Conservation (phyloP, 1,140 invertebrate genomes). For the Cotesia typhae region DNA sequence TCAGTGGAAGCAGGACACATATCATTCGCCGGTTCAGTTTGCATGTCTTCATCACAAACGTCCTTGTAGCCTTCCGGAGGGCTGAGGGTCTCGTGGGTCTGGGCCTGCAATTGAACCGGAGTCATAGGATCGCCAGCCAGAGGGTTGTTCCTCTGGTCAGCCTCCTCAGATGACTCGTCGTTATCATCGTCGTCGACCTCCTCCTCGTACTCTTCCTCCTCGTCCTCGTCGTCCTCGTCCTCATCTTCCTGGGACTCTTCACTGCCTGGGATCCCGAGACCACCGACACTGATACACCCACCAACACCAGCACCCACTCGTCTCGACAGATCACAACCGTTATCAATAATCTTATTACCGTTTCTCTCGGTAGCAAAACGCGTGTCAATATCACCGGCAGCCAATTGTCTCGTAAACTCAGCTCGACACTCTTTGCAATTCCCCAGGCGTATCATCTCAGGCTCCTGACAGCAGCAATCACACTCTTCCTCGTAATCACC, state of each 20-base stretch:
- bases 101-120: constrained; percentile 37
- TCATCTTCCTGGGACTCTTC: constrained; percentile 43
- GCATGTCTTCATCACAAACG: constrained; percentile 58
- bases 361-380: constrained; percentile 36
- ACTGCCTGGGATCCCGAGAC: constrained; percentile 10
- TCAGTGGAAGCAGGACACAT: constrained; percentile 28
- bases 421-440: constrained; percentile 68
- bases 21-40: constrained; percentile 45
- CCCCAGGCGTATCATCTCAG: constrained; percentile 72
- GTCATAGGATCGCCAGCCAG: constrained; percentile 15
- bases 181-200: constrained; percentile 52
- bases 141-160: constrained; percentile 52
- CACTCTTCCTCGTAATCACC: constrained; percentile 79
- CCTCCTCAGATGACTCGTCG: constrained; percentile 67
- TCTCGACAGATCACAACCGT: constrained; percentile 28
- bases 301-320: constrained; percentile 41
- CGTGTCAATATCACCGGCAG: constrained; percentile 38
- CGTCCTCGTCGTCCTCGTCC: constrained; percentile 43
- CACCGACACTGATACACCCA: too few species aligned
- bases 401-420: constrained; percentile 53
- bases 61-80: constrained; percentile 89
- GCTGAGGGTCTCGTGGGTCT: constrained; percentile 77
- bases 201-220: constrained; percentile 67
- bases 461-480: constrained; percentile 78
- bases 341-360: constrained; percentile 28